Evolutionary conservation across 2,113 vertebrate species (phyloP).

Genomic region (Choloepus hoffmanni): DNA sequence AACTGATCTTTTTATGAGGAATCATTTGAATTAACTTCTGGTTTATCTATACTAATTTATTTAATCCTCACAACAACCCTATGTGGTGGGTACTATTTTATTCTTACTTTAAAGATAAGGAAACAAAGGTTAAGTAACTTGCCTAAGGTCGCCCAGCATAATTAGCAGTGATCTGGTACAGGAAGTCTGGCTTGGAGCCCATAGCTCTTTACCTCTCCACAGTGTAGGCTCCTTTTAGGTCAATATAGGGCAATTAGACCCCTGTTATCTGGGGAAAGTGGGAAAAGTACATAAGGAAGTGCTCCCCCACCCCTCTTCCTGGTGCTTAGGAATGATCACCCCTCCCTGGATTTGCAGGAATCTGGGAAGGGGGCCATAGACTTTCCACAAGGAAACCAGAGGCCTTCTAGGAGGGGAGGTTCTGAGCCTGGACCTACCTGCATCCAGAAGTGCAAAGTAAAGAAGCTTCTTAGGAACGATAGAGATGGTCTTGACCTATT

Average conservation of each 20-base stretch:
- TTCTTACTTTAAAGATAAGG: neutral
- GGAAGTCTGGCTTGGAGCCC: neutral
- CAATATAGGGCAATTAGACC: no score
- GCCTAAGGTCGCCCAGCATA: neutral
- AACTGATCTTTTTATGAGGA: neutral
- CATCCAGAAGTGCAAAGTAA: neutral
- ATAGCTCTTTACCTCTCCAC: no score
- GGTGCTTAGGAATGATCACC: neutral
- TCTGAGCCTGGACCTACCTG: neutral
- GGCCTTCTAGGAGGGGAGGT: rapidly evolving
- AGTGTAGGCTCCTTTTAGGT: no score
- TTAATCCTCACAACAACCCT: neutral
- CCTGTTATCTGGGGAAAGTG: no score
- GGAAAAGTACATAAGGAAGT: no score
- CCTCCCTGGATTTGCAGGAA: neutral
- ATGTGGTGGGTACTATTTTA: neutral
- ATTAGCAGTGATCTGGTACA: neutral
- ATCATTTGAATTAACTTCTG: neutral
- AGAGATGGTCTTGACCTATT: no score
- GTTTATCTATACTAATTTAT: neutral
- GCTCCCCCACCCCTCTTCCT: no score
- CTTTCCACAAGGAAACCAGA: neutral
- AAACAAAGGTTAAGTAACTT: neutral
- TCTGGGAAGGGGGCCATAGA: neutral
- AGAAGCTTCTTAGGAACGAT: neutral